These are phyloP conservation scores for Drosophila austrosaltans DNA, from an alignment of 2,888 invertebrate species.

Conservation along the genomic window DNA sequence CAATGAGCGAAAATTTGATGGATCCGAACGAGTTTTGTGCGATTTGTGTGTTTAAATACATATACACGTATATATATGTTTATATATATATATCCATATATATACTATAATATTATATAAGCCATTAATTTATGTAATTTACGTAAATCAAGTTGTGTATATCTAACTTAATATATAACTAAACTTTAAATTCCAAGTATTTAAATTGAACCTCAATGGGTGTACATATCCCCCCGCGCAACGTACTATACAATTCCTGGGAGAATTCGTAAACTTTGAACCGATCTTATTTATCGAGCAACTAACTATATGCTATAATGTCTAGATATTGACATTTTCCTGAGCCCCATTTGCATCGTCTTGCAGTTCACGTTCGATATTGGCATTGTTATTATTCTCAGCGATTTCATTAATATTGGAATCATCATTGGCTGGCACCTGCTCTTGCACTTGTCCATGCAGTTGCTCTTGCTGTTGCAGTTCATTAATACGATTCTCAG, in stretches of 20 bases:
- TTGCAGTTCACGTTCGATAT: constrained; percentile 81
- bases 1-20: constrained; percentile 28
- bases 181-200: constrained; percentile 16
- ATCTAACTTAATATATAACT: constrained; percentile 56
- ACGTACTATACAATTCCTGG: not conserved
- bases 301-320: not conserved
- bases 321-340: constrained; percentile 47
- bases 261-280: not conserved
- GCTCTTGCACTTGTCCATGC: constrained; percentile 28
- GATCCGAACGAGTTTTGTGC: constrained; percentile 56
- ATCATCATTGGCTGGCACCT: constrained; percentile 52
- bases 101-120: constrained; percentile 59
- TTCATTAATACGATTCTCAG: constrained; percentile 81
- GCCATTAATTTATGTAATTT: constrained; percentile 74
- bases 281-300: too few species aligned
- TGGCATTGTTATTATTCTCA: constrained; percentile 83
- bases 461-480: constrained; percentile 49
- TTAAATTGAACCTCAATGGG: not conserved
- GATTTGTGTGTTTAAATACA: constrained; percentile 71
- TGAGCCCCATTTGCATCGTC: constrained; percentile 73
- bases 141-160: constrained; percentile 74
- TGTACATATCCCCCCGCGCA: not conserved
- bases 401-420: constrained; percentile 82
- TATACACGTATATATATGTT: constrained; percentile 35
- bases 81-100: constrained; percentile 37